Evolutionary conservation across 2,888 invertebrate genomes (phyloP), one percentile per base, ranked within the genome.

Genomic region (Oligia latruncula): DNA sequence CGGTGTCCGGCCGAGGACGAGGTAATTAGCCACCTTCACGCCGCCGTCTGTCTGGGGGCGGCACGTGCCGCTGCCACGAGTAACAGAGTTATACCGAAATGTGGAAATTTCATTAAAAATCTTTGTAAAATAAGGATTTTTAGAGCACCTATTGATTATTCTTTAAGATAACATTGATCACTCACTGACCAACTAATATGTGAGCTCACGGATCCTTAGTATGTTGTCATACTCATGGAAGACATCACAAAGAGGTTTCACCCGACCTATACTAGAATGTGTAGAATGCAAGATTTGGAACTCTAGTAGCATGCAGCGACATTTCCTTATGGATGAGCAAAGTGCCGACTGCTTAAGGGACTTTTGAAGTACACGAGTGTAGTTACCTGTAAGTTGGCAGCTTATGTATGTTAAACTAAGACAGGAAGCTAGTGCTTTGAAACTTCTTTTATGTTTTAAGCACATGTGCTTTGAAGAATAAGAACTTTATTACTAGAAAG

Each of bases 1-100:
- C 90, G 91, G 92, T 93, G 95, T 94, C 95, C 95, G 88, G 88
- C 82, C 64, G 86, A 89, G 87, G 89, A 90, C 88, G 89, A 88
- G 88, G 93, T 96, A 96, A 96, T 96, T 96, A 96, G 94, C 90
- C 92, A 93, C 93, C 92, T 93, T 90, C 90, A 88, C 80, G 67
- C 75, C 80, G 74, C 73, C 88, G 83, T 87, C 88, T 85, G 83
- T 87, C 88, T 85, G 83, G 87, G 86, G 84, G 78, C 62, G 86
- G 90, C 89, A 89, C 92, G 91, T 87, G 88, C 87, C 49, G 13
- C 9, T 43, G 72, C 43, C 20, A 65, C 62, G 40, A 79, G 68
- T 62, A 72, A 80, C 66, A 67, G 64, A 72, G 52, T 74, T 72
- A 62, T 6, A 43, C 17, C 23, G 35, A 58, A 66, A 35, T 62